These are phyloP conservation scores for Oscheius sp. DNA, from an alignment of 2,888 invertebrate species.

Conservation along the genomic window DNA sequence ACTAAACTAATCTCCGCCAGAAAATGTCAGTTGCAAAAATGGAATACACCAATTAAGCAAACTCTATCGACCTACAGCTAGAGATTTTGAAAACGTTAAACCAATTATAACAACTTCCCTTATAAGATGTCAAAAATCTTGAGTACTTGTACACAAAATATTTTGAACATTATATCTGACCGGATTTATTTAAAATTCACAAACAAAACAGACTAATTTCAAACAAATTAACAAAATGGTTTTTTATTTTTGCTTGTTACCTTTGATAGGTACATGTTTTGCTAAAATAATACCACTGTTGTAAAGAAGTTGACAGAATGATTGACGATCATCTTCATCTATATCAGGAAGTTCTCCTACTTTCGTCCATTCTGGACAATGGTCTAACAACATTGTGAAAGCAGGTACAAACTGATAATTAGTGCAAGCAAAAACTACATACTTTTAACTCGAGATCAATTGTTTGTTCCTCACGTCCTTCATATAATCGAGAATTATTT, in stretches of 20 bases:
- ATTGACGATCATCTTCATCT: not conserved
- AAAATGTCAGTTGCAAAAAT: no score
- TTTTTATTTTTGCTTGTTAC: not conserved
- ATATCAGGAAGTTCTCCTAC: slow-evolving; percentile 18
- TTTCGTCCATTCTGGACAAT: slow-evolving; percentile 58
- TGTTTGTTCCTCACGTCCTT: slow-evolving; percentile 54
- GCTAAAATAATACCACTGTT: slow-evolving; percentile 23
- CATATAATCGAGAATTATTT: slow-evolving; percentile 59
- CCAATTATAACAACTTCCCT: not conserved
- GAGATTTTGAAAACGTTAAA: not conserved
- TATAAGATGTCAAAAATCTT: no score
- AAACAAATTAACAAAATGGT: not conserved
- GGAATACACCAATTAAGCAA: no score
- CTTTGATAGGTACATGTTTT: slow-evolving; percentile 2
- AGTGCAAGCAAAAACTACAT: not conserved
- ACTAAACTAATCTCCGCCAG: no score
- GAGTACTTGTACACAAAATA: no score
- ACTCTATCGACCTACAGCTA: no score
- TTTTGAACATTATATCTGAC: no score
- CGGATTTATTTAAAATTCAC: not conserved
- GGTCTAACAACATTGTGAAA: slow-evolving; percentile 35
- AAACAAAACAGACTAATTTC: not conserved
- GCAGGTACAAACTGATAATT: slow-evolving; percentile 40
- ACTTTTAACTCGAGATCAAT: slow-evolving; percentile 50
- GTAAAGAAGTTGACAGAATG: slow-evolving; percentile 20